A percentile compares a stretch with the other conserved stretches of the same genome.
Conservation (phyloP, 1,140 invertebrate species). For the Drosophila repleta region DNA sequence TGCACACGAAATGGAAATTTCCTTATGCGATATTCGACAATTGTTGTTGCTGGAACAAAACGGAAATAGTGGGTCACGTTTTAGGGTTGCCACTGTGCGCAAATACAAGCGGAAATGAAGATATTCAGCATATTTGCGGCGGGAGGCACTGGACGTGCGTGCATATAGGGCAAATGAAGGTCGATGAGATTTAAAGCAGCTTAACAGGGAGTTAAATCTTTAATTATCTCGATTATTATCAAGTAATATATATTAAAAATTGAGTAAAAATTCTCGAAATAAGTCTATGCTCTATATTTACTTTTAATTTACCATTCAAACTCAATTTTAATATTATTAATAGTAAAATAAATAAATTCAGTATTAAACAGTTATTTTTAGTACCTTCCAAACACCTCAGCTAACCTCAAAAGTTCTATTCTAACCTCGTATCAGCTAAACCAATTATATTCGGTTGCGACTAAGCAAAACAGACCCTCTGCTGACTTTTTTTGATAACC, state of each 20-base stretch:
- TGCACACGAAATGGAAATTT: slow-evolving; percentile 34
- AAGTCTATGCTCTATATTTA: no score
- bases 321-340: no score
- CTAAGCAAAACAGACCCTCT: not conserved
- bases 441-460: slow-evolving; percentile 4
- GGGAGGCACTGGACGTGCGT: not conserved
- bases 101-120: slow-evolving; percentile 15
- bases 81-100: slow-evolving; percentile 14
- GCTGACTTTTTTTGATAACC: slow-evolving; percentile 21
- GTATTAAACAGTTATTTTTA: not conserved
- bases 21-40: slow-evolving; percentile 5
- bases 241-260: no score
- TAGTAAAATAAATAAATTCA: not conserved
- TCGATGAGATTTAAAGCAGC: no score
- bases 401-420: not conserved
- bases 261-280: no score
- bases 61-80: slow-evolving; percentile 18
- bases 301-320: no score
- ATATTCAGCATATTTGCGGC: slow-evolving; percentile 2
- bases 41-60: slow-evolving; percentile 23
- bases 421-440: slow-evolving; percentile 12
- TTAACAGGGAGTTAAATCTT: no score
- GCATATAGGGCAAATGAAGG: slow-evolving; percentile 9
- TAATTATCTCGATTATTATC: no score
- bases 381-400: not conserved